These are phyloP conservation scores for Peucedramus taeniatus DNA, from an alignment of 2,113 vertebrate genomes.

Conservation along the genomic window DNA sequence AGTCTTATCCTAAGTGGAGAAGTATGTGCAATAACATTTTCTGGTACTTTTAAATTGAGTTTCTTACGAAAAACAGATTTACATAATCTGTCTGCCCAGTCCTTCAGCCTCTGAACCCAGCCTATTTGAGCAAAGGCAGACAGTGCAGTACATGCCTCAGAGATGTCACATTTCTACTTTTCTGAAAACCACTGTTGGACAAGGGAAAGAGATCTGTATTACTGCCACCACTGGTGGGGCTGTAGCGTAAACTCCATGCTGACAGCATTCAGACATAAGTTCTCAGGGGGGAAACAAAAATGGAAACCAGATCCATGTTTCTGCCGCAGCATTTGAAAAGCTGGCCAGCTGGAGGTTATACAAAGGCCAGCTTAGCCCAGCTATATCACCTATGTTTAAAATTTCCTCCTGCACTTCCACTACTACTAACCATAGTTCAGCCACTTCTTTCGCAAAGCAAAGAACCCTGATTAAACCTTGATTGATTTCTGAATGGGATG, in stretches of 20 bases:
- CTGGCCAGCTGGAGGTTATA: background rate
- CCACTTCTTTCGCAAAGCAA: background rate
- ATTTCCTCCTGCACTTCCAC: background rate
- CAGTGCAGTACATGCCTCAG: background rate
- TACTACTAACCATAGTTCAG: background rate
- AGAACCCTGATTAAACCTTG: background rate
- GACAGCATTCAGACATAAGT: background rate
- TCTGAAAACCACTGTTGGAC: background rate
- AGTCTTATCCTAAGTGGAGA: background rate
- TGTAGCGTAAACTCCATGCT: background rate
- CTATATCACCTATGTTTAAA: accelerated
- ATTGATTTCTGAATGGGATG: background rate
- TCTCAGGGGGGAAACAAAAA: background rate
- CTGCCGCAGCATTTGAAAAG: background rate
- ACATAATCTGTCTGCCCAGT: background rate
- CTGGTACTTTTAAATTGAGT: background rate
- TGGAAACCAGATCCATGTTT: background rate
- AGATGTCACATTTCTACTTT: background rate
- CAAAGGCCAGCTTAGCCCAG: background rate
- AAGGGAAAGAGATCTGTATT: background rate
- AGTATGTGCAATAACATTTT: background rate
- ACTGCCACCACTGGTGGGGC: background rate
- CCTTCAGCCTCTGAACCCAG: background rate
- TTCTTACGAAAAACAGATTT: background rate
- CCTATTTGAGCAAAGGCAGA: background rate